Conservation (phyloP, 2,797 vertebrate genomes). For the Cichlasoma orientale region DNA sequence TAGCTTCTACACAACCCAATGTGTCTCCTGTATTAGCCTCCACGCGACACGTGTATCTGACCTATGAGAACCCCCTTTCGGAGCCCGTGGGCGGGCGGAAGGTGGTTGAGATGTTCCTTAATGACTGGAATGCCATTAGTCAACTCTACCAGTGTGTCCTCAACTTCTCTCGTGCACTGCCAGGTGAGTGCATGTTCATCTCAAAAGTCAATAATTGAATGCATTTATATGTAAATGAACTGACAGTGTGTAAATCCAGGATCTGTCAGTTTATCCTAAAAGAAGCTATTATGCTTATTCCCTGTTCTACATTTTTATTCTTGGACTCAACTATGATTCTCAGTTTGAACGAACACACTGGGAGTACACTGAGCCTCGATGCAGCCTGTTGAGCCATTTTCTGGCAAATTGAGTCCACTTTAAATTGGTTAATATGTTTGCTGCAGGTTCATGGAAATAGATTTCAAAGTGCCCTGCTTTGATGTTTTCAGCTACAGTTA, state of each 20-base stretch:
- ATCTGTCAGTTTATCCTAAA: no score
- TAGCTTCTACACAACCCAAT: constrained; percentile 12
- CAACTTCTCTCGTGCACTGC: constrained; percentile 91
- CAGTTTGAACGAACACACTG: no score
- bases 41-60: constrained; percentile 95
- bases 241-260: no score
- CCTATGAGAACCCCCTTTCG: constrained; percentile 95
- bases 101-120: constrained; percentile 98
- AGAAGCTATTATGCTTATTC: no score
- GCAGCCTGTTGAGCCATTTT: no score
- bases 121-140: constrained; percentile 97
- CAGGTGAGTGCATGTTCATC: constrained; percentile 80
- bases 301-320: no score
- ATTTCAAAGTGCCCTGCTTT: not conserved
- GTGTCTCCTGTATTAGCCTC: constrained; percentile 79
- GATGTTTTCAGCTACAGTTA: not conserved
- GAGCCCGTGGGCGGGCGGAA: constrained; percentile 97
- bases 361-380: no score
- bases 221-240: not conserved
- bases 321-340: no score
- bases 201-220: not conserved
- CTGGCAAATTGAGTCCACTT: no score
- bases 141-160: constrained; percentile 96
- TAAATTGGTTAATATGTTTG: no score
- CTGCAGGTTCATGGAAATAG: no score